Evolutionary conservation across 2,888 invertebrate species (phyloP).

Genomic region (Tigriopus californicus): DNA sequence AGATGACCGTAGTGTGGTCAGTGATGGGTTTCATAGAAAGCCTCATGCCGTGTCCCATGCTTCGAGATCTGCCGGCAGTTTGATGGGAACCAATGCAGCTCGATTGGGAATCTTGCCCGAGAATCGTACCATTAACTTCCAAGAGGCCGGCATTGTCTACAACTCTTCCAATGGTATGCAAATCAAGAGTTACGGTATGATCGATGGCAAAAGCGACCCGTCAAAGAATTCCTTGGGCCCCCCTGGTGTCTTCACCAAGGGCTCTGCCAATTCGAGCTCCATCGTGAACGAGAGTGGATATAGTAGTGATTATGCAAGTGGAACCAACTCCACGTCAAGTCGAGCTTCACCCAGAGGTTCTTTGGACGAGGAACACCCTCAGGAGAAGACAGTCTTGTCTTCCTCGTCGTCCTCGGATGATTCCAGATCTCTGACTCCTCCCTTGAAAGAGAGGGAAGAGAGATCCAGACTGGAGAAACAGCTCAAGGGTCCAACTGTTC

Average conservation of each 20-base stretch:
- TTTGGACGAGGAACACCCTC: not conserved
- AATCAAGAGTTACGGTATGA: constrained; percentile 10
- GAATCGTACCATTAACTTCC: constrained; percentile 12
- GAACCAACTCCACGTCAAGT: not conserved
- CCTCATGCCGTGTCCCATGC: not conserved
- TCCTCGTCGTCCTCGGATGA: not conserved
- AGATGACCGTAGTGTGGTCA: not conserved
- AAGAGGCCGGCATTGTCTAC: not conserved
- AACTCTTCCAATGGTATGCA: not conserved
- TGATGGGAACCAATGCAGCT: not conserved
- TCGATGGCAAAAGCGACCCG: not conserved
- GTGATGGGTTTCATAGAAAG: not conserved
- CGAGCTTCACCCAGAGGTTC: constrained; percentile 2
- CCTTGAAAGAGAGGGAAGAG: not conserved
- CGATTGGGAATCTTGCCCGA: constrained; percentile 8
- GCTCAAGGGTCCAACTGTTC: not conserved
- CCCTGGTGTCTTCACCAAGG: not conserved
- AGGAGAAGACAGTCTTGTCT: not conserved
- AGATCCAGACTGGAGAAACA: not conserved
- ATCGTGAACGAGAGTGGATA: constrained; percentile 1
- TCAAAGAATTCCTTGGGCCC: not conserved
- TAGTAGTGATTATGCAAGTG: not conserved
- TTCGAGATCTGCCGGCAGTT: not conserved
- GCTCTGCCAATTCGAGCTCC: not conserved
- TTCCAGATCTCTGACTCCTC: not conserved